phyloP scores from a whole-genome alignment of 2,113 vertebrate genomes.

The Columbina picui region DNA sequence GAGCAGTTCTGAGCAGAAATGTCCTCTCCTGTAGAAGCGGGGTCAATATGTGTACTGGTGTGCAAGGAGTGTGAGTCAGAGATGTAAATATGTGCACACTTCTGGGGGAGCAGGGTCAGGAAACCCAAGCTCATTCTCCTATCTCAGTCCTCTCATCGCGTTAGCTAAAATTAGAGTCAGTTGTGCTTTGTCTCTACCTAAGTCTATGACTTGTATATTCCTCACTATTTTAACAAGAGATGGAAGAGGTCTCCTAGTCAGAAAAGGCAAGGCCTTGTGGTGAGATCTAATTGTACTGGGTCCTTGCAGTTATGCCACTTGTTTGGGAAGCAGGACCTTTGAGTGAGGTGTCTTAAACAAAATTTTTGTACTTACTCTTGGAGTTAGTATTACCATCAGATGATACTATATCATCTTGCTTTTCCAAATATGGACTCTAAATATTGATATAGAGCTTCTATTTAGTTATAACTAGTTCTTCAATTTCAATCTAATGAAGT shows the following conservation, averaged over 20 bases:
- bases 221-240: not conserved
- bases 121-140: not conserved
- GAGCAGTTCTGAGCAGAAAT: not conserved
- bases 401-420: not conserved
- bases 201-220: not conserved
- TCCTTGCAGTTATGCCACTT: not conserved
- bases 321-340: not conserved
- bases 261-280: not conserved
- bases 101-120: not conserved
- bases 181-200: not conserved
- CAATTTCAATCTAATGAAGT: not conserved
- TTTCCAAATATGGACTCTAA: not conserved
- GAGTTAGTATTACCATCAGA: not conserved
- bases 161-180: not conserved
- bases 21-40: not conserved
- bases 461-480: not conserved
- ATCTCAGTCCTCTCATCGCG: not conserved
- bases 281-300: too few species aligned
- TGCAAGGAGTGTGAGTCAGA: not conserved
- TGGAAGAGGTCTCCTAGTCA: not conserved
- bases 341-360: not conserved
- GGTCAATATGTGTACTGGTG: not conserved
- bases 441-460: not conserved
- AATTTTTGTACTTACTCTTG: not conserved
- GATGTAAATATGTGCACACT: rapidly evolving